These are phyloP conservation scores for Pollachius pollachius DNA, from an alignment of 2,113 vertebrate species.

Conservation along the genomic window DNA sequence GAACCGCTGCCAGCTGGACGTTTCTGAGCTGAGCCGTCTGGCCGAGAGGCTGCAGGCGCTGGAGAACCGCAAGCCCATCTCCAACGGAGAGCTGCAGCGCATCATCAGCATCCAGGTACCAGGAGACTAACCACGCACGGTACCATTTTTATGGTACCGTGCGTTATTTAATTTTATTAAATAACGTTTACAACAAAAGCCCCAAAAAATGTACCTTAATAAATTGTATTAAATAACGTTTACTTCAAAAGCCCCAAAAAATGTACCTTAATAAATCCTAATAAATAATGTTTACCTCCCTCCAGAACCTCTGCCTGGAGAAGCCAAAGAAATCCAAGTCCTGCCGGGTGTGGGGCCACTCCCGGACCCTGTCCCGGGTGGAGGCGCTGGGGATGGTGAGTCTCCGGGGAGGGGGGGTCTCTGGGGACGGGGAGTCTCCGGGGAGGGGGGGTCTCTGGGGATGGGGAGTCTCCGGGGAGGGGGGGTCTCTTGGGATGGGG, in stretches of 20 bases:
- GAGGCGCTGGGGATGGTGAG: slow-evolving; percentile 84
- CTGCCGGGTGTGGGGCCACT: slow-evolving; percentile 85
- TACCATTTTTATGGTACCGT: too few species aligned
- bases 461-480: slow-evolving; percentile 69
- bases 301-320: slow-evolving; percentile 73
- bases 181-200: too few species aligned
- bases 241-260: too few species aligned
- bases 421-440: slow-evolving; percentile 71
- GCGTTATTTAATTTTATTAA: too few species aligned
- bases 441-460: slow-evolving; percentile 67
- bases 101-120: slow-evolving; percentile 74
- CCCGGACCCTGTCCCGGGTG: slow-evolving; percentile 83
- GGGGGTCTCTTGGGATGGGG: too few species aligned
- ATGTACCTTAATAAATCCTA: too few species aligned
- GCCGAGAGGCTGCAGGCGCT: slow-evolving; percentile 82
- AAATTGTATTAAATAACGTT: too few species aligned
- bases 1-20: slow-evolving; percentile 80
- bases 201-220: too few species aligned
- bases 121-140: too few species aligned
- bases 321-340: slow-evolving; percentile 83
- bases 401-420: slow-evolving; percentile 62
- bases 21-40: slow-evolving; percentile 80
- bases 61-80: slow-evolving; percentile 77
- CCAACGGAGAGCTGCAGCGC: slow-evolving; percentile 65
- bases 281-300: background rate